Percentiles rank a stretch among this genome's conserved stretches.
Evolutionary conservation across 2,888 invertebrate genomes (phyloP).

Genomic region (Hybos culiciformis): DNA sequence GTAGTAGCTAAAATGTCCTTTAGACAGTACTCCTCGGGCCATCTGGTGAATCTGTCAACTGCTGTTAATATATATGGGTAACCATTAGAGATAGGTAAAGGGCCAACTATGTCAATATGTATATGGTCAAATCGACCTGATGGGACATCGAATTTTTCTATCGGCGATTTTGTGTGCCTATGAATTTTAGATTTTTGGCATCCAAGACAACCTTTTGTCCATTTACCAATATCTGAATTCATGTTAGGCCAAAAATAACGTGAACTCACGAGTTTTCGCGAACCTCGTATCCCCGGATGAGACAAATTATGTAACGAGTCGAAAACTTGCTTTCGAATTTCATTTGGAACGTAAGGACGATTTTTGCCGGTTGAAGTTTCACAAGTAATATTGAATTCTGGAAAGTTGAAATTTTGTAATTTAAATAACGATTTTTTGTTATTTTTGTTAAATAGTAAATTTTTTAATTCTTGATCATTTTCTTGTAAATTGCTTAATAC

Average conservation of each 20-base stretch:
- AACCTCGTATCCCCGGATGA: background rate
- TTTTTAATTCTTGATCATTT: no score
- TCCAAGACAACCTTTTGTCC: slow-evolving; percentile 17
- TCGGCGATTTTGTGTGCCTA: slow-evolving; percentile 18
- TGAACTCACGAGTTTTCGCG: background rate
- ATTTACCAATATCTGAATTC: background rate
- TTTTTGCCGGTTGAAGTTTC: background rate
- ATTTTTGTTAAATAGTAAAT: no score
- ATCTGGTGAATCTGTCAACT: slow-evolving; percentile 18
- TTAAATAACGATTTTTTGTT: no score
- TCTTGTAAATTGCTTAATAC: no score
- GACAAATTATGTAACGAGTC: background rate
- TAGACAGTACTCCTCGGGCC: slow-evolving; percentile 17
- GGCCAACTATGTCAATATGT: slow-evolving; percentile 25
- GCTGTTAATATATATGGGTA: slow-evolving; percentile 19
- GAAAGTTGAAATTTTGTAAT: no score
- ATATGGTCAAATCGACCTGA: slow-evolving; percentile 22
- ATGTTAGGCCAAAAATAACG: background rate
- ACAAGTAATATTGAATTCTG: background rate
- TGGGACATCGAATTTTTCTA: slow-evolving; percentile 17
- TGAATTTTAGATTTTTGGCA: slow-evolving; percentile 24
- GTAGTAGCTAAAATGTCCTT: slow-evolving; percentile 14
- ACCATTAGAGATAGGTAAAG: slow-evolving; percentile 18
- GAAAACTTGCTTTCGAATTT: background rate
- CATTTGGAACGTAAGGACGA: background rate